Conservation (phyloP, 2,888 invertebrate genomes). For the Adineta ricciae region DNA sequence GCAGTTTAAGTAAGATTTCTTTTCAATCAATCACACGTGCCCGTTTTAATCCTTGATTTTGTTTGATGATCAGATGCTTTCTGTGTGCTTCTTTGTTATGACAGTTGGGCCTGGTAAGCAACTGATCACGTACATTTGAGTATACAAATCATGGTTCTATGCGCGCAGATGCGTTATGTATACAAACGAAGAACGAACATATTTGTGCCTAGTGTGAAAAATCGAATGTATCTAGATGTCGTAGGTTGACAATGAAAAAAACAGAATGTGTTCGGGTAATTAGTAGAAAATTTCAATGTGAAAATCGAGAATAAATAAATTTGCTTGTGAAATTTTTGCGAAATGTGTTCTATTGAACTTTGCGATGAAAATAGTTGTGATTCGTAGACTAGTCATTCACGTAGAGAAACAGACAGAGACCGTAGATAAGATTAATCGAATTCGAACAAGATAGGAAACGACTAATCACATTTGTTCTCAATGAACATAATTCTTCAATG, state of each 20-base stretch:
- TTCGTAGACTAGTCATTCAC: not conserved
- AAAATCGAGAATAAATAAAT: not conserved
- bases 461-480: not conserved
- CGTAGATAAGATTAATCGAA: not conserved
- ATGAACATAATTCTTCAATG: no score
- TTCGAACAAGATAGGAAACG: not conserved
- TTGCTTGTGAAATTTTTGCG: not conserved
- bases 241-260: not conserved
- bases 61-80: no score
- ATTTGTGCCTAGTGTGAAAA: no score
- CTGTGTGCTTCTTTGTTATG: no score
- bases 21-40: no score
- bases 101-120: no score
- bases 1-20: no score
- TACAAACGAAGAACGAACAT: no score
- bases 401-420: not conserved
- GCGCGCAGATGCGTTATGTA: no score
- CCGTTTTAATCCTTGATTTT: no score
- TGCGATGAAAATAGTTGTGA: not conserved
- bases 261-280: not conserved
- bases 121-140: no score
- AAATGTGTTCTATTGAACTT: not conserved
- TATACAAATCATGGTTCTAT: no score
- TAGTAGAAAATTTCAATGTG: not conserved
- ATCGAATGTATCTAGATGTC: not conserved